These are phyloP conservation scores for Rhagonycha fulva DNA, from an alignment of 2,888 invertebrate genomes.

Conservation along the genomic window DNA sequence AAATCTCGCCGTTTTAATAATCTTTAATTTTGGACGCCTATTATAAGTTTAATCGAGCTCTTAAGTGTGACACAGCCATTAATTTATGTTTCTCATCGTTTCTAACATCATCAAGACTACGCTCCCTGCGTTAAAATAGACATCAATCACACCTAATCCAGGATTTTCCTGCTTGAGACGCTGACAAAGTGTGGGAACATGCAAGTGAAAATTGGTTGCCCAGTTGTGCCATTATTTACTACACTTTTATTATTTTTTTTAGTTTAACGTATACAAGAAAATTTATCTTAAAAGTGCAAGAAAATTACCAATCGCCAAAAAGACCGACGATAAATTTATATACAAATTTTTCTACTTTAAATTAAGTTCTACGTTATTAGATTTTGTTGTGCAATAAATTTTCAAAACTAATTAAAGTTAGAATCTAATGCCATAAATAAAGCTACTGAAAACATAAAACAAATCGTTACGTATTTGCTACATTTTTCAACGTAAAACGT, in stretches of 20 bases:
- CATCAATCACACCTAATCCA: slow-evolving; percentile 27
- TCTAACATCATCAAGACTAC: slow-evolving; percentile 17
- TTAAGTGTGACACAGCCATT: slow-evolving; percentile 21
- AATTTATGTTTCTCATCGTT: slow-evolving; percentile 20
- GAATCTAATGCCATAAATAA: neutral
- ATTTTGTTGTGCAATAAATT: neutral
- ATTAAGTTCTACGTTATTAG: neutral
- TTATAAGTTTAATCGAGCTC: slow-evolving; percentile 25
- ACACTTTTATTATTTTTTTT: slow-evolving; percentile 15
- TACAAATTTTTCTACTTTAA: neutral
- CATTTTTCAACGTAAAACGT: neutral
- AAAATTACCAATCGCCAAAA: neutral
- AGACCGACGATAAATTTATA: neutral
- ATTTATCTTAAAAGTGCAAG: neutral
- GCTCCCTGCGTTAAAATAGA: slow-evolving; percentile 22
- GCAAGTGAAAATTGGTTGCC: slow-evolving; percentile 25
- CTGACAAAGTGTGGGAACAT: slow-evolving; percentile 26
- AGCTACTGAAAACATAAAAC: neutral
- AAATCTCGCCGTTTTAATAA: slow-evolving; percentile 18
- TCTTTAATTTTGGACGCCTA: slow-evolving; percentile 16
- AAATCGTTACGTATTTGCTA: neutral
- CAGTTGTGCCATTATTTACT: slow-evolving; percentile 20
- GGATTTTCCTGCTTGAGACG: slow-evolving; percentile 26
- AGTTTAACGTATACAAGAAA: neutral
- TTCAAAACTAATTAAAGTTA: neutral